Conservation (phyloP, 2,113 vertebrate species). For the Ahaetulla prasina region DNA sequence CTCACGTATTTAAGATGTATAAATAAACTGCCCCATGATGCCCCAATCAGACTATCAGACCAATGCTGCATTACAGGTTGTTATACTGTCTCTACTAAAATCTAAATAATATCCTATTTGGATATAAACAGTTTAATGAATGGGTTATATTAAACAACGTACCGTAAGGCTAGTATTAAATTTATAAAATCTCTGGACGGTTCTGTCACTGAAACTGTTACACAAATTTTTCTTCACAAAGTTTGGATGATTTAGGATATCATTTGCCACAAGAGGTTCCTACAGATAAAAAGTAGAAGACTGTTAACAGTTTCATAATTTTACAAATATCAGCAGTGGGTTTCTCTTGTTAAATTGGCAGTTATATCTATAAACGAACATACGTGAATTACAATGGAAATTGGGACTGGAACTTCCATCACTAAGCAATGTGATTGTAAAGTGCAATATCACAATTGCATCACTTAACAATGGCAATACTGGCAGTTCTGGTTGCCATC, state of each 20-base stretch:
- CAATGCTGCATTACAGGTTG: neutral
- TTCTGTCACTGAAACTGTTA: slow-evolving; percentile 98
- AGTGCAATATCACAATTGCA: neutral
- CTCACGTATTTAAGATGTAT: neutral
- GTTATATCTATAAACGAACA: fast-evolving
- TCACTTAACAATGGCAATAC: neutral
- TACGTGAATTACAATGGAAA: neutral
- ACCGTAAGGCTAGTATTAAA: slow-evolving; percentile 97
- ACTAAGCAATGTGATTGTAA: neutral
- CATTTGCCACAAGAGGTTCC: slow-evolving; percentile 97
- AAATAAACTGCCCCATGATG: neutral
- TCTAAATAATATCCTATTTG: neutral
- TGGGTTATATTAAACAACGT: slow-evolving; percentile 39
- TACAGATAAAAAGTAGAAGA: slow-evolving; percentile 23
- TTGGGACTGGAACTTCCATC: neutral
- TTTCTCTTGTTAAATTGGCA: neutral
- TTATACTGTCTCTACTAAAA: neutral
- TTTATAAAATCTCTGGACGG: slow-evolving; percentile 96
- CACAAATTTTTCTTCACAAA: slow-evolving; percentile 98
- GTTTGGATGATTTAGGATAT: slow-evolving; percentile 97
- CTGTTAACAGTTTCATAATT: neutral
- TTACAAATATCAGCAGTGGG: neutral
- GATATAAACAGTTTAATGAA: neutral
- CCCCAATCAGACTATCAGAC: neutral
- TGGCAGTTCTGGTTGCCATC: neutral